Percentiles rank a stretch among this genome's conserved stretches.
Evolutionary conservation across 2,113 vertebrate genomes (phyloP).

Genomic region (Shinisaurus crocodilurus): DNA sequence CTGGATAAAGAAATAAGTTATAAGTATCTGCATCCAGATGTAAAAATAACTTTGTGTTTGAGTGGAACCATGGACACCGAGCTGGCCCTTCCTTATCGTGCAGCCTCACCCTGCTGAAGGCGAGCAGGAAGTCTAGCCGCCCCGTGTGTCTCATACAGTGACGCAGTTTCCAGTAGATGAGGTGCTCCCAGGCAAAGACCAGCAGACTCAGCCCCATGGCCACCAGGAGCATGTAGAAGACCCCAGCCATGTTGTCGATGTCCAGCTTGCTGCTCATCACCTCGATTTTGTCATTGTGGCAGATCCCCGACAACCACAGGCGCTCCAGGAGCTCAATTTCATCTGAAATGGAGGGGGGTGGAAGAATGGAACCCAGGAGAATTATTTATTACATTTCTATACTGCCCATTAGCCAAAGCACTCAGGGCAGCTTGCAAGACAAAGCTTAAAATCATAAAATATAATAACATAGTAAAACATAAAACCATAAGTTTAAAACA

Average conservation of each 20-base stretch:
- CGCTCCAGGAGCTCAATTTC: slow-evolving; percentile 92
- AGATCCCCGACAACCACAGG: slow-evolving; percentile 93
- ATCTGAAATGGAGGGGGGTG: slow-evolving; percentile 73
- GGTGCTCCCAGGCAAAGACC: slow-evolving; percentile 96
- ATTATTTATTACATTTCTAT: no score
- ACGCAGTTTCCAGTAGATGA: slow-evolving; percentile 96
- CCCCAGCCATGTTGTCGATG: slow-evolving; percentile 98
- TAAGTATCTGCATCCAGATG: no score
- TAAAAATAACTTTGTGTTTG: no score
- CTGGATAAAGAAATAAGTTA: not conserved
- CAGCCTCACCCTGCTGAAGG: slow-evolving; percentile 90
- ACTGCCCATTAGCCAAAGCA: no score
- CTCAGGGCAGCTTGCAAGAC: no score
- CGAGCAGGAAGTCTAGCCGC: slow-evolving; percentile 90
- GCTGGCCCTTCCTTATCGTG: not conserved
- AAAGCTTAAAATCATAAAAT: no score
- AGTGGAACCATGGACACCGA: not conserved
- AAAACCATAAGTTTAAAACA: no score
- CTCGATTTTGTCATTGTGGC: slow-evolving; percentile 98
- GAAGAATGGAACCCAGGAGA: not conserved
- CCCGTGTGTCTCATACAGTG: slow-evolving; percentile 87
- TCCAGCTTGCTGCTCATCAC: slow-evolving; percentile 99
- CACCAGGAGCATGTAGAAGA: slow-evolving; percentile 99
- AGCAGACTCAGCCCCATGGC: slow-evolving; percentile 97
- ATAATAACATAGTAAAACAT: no score